Evolutionary conservation across 2,888 invertebrate genomes (phyloP), one percentile per base, ranked within the genome.

Genomic region (Perdita meconis): DNA sequence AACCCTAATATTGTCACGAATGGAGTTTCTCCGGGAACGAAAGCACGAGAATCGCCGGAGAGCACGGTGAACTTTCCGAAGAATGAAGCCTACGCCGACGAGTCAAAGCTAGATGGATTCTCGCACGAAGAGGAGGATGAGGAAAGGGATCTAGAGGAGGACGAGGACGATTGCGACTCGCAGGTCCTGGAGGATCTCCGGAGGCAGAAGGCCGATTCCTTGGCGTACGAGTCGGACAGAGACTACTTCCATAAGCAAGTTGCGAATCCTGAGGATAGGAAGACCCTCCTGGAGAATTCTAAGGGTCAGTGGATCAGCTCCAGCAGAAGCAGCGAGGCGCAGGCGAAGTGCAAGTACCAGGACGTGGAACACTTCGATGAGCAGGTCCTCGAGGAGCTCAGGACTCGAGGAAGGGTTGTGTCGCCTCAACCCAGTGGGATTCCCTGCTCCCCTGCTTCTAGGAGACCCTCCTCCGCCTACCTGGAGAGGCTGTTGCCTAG

Each of bases 401-500:
- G 94, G 93, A 85, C 95, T 94, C 83, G 94, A 94, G 86, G 87
- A 4, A 90, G 93, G 90, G 86, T 83, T 89, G 83, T 93, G 92
- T 96, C 96, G 5, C 96, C 96, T 2, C 95, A 95, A 85, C 95
- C 95, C 2, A 96, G 95, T 83, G 96, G 95, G 22, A 94, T 96
- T 68, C 95, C 96, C 1, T 89, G 82, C 51, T 87, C 86, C 0
- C 84, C 89, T 0, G 81, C 87, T 5, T 82, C 85, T 13, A 89
- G 87, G 59, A 83, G 87, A 30, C 83, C 89, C 0, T 87, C 88
- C 0, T 86, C 90, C 0, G 86, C 87, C 2, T 88, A 95, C 90
- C 91, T 95, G 71, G 95, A 96, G 89, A 94, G 95, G 12, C 90
- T 96, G 6, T 92, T 95, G 19, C 94, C 95, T 0, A 96, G 96